Percentiles rank a stretch among this genome's conserved stretches.
These are phyloP conservation scores for Athalia cordata DNA, from an alignment of 2,888 invertebrate genomes.

Conservation along the genomic window DNA sequence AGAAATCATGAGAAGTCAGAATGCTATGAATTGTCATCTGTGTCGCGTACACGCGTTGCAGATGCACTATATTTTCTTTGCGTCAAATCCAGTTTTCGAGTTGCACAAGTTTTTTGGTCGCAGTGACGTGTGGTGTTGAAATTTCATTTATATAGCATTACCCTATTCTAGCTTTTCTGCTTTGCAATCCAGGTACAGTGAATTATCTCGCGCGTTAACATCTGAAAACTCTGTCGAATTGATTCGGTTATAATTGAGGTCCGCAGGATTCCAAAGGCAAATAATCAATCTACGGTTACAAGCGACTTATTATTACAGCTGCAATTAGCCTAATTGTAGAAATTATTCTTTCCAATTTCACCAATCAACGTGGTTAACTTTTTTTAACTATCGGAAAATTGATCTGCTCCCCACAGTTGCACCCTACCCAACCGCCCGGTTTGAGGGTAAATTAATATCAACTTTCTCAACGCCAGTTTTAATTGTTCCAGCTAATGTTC, in stretches of 20 bases:
- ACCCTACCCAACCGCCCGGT: neutral
- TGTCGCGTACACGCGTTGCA: neutral
- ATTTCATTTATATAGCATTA: no score
- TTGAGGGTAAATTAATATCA: constrained; percentile 29
- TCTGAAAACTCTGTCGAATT: no score
- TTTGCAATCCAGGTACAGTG: no score
- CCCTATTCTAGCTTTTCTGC: no score
- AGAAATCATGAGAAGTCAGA: neutral
- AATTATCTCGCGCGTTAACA: no score
- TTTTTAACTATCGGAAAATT: constrained; percentile 44
- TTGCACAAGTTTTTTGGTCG: neutral
- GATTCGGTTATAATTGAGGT: neutral
- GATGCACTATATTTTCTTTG: neutral
- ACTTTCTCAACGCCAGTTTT: constrained; percentile 11
- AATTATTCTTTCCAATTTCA: constrained; percentile 42
- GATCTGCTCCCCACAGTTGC: neutral
- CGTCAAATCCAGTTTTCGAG: neutral
- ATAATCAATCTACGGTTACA: constrained; percentile 4
- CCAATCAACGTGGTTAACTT: neutral
- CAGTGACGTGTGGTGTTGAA: neutral
- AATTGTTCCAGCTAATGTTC: constrained; percentile 24
- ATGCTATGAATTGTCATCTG: constrained; percentile 10
- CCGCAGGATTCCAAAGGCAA: constrained; percentile 27
- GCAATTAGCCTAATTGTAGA: constrained; percentile 43
- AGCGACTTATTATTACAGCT: constrained; percentile 14